These are phyloP conservation scores for Trematocara unimaculatum DNA, from an alignment of 2,113 vertebrate species.

Conservation along the genomic window DNA sequence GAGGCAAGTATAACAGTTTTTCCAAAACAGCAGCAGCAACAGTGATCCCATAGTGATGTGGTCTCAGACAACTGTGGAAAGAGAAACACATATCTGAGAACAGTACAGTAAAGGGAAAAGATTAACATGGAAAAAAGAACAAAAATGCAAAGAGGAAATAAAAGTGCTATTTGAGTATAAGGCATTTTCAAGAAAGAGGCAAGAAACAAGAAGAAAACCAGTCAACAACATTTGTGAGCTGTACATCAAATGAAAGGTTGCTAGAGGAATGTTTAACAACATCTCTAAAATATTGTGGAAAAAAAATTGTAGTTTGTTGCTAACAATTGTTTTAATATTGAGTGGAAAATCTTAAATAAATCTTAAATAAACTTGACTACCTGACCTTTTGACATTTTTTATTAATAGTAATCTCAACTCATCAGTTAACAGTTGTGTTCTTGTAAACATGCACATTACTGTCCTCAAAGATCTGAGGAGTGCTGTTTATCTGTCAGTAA, in stretches of 20 bases:
- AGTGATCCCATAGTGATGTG: background rate
- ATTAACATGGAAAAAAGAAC: background rate
- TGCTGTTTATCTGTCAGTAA: background rate
- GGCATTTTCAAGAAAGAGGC: background rate
- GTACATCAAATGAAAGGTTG: background rate
- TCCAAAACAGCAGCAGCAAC: background rate
- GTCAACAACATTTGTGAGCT: background rate
- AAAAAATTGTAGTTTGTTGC: background rate
- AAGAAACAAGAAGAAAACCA: background rate
- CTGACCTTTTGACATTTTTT: background rate
- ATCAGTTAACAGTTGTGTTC: background rate
- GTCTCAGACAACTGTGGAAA: background rate
- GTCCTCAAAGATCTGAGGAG: background rate
- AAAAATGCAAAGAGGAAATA: background rate
- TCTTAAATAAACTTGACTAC: background rate
- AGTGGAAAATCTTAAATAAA: background rate
- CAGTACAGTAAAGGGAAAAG: background rate
- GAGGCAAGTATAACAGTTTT: background rate
- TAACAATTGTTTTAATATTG: background rate
- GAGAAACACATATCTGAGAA: background rate
- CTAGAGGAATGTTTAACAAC: background rate
- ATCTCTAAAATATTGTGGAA: background rate
- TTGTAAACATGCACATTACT: background rate
- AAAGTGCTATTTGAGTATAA: background rate
- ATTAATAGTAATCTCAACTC: background rate